These are phyloP conservation scores for Lordiphosa stackelbergi DNA, from an alignment of 1,140 invertebrate species.

Conservation along the genomic window DNA sequence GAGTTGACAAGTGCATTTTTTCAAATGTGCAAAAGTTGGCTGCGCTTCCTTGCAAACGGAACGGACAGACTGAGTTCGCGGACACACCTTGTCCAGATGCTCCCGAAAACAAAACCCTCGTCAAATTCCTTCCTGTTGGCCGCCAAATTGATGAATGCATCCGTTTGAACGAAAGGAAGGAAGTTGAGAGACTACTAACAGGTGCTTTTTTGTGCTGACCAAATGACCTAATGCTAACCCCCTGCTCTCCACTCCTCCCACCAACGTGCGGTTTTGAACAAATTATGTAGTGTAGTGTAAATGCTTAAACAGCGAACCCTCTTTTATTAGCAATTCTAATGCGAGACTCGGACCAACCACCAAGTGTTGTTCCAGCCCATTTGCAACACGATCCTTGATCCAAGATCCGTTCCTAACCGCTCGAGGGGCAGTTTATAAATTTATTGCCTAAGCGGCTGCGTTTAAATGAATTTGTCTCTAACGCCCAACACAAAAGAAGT, in stretches of 20 bases:
- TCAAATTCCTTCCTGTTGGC: slow-evolving; percentile 46
- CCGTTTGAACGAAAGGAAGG: slow-evolving; percentile 63
- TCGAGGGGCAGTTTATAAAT: slow-evolving; percentile 70
- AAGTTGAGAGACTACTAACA: slow-evolving; percentile 55
- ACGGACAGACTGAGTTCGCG: neutral
- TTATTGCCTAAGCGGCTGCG: slow-evolving; percentile 61
- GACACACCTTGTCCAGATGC: no score
- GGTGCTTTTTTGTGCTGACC: slow-evolving; percentile 53
- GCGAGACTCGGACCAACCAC: slow-evolving; percentile 15
- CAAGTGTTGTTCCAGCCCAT: slow-evolving; percentile 52
- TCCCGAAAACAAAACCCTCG: slow-evolving; percentile 4
- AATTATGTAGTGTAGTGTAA: slow-evolving; percentile 59
- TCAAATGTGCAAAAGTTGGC: slow-evolving; percentile 27
- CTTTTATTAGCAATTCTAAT: slow-evolving; percentile 68
- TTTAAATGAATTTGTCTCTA: slow-evolving; percentile 76
- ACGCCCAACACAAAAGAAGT: slow-evolving; percentile 44
- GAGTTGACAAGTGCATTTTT: slow-evolving; percentile 59
- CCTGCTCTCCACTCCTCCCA: neutral
- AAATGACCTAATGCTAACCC: slow-evolving; percentile 66
- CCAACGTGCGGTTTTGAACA: slow-evolving; percentile 12
- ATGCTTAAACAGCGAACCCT: slow-evolving; percentile 50
- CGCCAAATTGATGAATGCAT: slow-evolving; percentile 76
- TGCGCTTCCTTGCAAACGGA: neutral
- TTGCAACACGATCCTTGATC: slow-evolving; percentile 45
- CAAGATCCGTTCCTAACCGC: slow-evolving; percentile 32